Percentiles rank a stretch among this genome's conserved stretches.
Conservation (phyloP, 2,113 vertebrate genomes). For the Mellivora capensis region DNA sequence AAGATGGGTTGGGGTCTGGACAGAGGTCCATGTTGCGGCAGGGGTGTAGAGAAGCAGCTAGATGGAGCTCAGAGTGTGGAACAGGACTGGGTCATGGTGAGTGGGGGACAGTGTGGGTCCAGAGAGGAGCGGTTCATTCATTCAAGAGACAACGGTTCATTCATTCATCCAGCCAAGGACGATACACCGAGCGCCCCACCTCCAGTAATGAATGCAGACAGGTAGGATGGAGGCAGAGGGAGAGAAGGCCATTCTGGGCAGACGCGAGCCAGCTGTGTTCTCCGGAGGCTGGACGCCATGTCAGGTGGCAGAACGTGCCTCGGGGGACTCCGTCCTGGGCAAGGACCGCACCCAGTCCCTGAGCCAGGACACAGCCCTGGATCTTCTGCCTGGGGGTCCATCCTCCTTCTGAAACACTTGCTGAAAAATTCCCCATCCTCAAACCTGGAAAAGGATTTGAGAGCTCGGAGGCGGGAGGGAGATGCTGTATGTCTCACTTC, state of each 20-base stretch:
- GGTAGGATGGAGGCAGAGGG: too few relatives aligned
- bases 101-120: neutral
- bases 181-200: too few relatives aligned
- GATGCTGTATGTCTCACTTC: fast-evolving
- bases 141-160: neutral
- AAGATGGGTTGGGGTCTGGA: neutral
- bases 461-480: neutral
- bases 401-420: neutral
- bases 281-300: neutral
- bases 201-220: neutral
- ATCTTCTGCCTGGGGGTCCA: neutral
- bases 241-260: neutral
- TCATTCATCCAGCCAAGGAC: neutral
- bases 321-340: neutral
- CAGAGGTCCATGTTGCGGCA: neutral
- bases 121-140: neutral
- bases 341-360: neutral
- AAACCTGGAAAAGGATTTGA: neutral
- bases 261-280: fast-evolving
- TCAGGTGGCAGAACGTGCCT: neutral
- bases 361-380: neutral
- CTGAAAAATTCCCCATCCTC: neutral
- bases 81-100: neutral
- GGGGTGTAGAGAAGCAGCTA: neutral
- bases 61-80: neutral